Conservation (phyloP, 2,797 vertebrate species). For the Danionella dracula region DNA sequence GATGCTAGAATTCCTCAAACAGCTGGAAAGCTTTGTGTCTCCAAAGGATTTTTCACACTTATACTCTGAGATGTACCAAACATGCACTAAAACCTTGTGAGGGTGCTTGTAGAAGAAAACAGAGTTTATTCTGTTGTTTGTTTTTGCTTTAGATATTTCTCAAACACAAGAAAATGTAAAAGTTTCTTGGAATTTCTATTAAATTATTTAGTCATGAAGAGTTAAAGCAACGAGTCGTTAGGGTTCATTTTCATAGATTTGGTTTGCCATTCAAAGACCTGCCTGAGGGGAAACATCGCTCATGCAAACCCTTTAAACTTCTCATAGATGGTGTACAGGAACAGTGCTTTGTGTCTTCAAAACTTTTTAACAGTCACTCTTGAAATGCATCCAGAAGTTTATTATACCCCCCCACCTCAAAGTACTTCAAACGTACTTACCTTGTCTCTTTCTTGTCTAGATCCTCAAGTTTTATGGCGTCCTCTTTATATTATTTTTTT, state of each 20-base stretch:
- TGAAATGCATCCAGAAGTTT: not conserved
- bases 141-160: too few species aligned
- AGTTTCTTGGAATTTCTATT: too few species aligned
- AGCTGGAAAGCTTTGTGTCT: constrained; percentile 35
- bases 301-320: constrained; percentile 23
- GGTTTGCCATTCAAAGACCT: not conserved
- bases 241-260: not conserved
- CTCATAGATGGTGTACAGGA: too few species aligned
- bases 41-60: constrained; percentile 42
- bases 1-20: constrained; percentile 26
- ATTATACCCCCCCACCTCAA: too few species aligned
- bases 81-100: not conserved
- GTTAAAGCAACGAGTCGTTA: not conserved
- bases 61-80: constrained; percentile 8
- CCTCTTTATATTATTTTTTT: too few species aligned
- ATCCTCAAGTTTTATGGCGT: too few species aligned
- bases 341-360: not conserved
- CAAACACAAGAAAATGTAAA: too few species aligned
- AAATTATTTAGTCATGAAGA: not conserved
- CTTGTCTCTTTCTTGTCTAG: too few species aligned
- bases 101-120: too few species aligned
- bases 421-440: too few species aligned
- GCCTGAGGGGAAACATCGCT: not conserved
- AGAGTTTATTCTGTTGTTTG: too few species aligned
- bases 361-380: not conserved